A percentile compares a stretch with the other conserved stretches of the same genome.
Conservation (phyloP, 2,888 invertebrate genomes). For the Anthrax anthrax region DNA sequence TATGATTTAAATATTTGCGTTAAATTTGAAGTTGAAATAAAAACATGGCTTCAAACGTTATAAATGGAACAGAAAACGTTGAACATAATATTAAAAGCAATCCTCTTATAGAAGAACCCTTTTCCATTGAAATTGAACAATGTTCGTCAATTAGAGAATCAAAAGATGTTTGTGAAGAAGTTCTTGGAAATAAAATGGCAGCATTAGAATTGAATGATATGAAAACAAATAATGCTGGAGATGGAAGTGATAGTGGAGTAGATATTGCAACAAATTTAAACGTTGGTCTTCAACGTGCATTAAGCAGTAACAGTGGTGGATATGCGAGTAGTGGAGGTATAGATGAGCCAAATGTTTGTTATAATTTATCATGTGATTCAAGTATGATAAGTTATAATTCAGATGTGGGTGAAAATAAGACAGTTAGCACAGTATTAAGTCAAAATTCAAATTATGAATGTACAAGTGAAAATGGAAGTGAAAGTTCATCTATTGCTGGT, state of each 20-base stretch:
- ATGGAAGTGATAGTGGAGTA: conserved; percentile 71
- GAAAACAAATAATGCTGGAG: conserved; percentile 20
- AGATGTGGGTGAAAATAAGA: conserved; percentile 43
- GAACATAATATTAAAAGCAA: neutral
- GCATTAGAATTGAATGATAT: conserved; percentile 19
- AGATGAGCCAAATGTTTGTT: conserved; percentile 34
- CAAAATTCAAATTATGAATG: conserved; percentile 24
- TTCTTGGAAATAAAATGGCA: conserved; percentile 21
- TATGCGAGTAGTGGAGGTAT: conserved; percentile 49
- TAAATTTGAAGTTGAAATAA: neutral
- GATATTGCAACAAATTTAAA: conserved; percentile 41
- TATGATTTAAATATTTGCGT: too few species aligned
- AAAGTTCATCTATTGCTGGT: conserved; percentile 57
- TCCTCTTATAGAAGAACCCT: conserved; percentile 2
- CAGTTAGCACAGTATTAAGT: conserved; percentile 18
- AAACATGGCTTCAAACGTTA: neutral
- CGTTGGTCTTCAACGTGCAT: conserved; percentile 37
- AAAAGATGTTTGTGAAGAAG: conserved; percentile 18
- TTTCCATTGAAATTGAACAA: conserved; percentile 3
- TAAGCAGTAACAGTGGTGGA: conserved; percentile 46
- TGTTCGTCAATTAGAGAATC: conserved; percentile 7
- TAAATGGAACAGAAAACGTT: too few species aligned
- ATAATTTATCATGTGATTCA: conserved; percentile 59
- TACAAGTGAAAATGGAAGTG: conserved; percentile 59
- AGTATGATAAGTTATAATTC: conserved; percentile 66